phyloP scores from a whole-genome alignment of 2,113 vertebrate genomes.

The Malaclemys terrapin region DNA sequence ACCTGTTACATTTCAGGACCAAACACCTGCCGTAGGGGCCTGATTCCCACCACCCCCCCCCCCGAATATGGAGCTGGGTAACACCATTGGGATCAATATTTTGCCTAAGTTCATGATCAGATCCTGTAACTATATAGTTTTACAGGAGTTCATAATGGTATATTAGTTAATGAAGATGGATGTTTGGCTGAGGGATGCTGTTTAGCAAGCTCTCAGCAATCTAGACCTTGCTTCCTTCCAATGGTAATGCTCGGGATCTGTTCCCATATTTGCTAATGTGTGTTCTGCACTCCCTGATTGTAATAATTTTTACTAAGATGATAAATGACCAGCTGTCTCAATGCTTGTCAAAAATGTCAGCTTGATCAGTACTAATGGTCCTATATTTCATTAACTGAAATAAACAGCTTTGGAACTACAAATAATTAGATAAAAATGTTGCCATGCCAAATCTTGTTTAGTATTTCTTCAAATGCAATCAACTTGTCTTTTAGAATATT shows the following conservation, averaged over 20 bases:
- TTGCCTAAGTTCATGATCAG: background rate
- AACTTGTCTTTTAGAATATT: background rate
- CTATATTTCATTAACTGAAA: conserved; percentile 9
- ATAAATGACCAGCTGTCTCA: background rate
- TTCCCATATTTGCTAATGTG: background rate
- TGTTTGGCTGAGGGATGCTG: background rate
- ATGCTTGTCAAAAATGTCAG: background rate
- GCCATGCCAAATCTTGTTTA: background rate
- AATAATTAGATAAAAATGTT: background rate
- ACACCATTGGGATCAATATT: background rate
- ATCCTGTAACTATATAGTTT: background rate
- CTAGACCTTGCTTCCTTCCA: background rate
- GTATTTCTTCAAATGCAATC: background rate
- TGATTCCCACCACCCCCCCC: background rate
- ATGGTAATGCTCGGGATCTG: background rate
- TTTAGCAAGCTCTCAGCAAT: background rate
- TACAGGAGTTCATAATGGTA: background rate
- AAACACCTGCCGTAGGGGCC: background rate
- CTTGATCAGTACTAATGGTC: conserved; percentile 1
- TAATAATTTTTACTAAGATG: background rate
- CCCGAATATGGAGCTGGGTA: background rate
- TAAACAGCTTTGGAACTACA: conserved; percentile 1
- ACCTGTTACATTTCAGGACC: background rate
- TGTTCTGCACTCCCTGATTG: background rate
- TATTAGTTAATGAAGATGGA: background rate